A percentile compares a stretch with the other conserved stretches of the same genome.
These are phyloP conservation scores for Patella pellucida DNA, from an alignment of 2,888 invertebrate species.

Conservation along the genomic window DNA sequence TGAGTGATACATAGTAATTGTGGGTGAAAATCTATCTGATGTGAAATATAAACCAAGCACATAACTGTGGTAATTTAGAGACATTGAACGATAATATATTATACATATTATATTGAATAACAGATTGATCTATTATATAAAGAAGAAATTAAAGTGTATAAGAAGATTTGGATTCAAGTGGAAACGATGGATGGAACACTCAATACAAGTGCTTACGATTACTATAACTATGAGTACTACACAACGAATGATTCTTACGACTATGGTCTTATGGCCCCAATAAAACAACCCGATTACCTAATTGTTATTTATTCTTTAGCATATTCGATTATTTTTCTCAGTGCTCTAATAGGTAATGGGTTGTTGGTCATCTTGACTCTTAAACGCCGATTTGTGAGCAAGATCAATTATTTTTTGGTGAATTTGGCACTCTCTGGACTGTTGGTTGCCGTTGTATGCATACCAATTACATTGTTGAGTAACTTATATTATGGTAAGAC, in stretches of 20 bases:
- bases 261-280: neutral
- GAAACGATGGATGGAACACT: too few species aligned
- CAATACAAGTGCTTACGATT: too few species aligned
- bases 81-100: too few species aligned
- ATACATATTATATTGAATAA: too few species aligned
- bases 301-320: constrained; percentile 2
- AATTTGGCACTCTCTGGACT: neutral
- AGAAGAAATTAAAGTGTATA: too few species aligned
- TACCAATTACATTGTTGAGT: neutral
- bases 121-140: too few species aligned
- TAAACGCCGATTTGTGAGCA: neutral
- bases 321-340: neutral
- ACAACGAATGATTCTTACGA: neutral
- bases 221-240: too few species aligned
- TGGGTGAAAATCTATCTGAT: too few species aligned
- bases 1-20: too few species aligned
- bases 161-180: too few species aligned
- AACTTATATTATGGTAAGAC: constrained; percentile 4
- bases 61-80: too few species aligned
- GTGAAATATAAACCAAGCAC: too few species aligned
- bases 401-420: neutral
- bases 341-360: neutral
- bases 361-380: neutral
- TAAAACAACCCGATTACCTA: neutral
- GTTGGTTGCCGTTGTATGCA: neutral